A percentile compares a stretch with the other conserved stretches of the same genome.
phyloP scores from a whole-genome alignment of 92 coral and sea anemone species.

The Phymanthus crucifer region DNA sequence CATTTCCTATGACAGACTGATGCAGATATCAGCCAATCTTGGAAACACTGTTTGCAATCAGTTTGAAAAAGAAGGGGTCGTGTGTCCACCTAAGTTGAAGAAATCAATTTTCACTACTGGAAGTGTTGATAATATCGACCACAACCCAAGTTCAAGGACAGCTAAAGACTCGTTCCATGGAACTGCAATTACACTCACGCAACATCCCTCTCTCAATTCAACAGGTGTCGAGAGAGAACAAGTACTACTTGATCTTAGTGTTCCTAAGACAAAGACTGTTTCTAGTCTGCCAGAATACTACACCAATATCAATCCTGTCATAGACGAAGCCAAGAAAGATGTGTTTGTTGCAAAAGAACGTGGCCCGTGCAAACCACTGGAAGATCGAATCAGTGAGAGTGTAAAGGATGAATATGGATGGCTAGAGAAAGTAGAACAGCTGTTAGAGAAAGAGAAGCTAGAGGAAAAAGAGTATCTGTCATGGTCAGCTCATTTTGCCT shows the following conservation, averaged over 20 bases:
- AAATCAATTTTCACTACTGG: conserved; percentile 55
- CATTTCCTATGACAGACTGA: conserved; percentile 54
- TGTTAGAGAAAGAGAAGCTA: conserved; percentile 35
- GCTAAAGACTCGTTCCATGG: conserved; percentile 58
- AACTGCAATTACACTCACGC: conserved; percentile 45
- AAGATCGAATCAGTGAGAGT: conserved; percentile 11
- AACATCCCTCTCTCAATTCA: conserved; percentile 28
- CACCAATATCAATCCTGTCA: conserved; percentile 43
- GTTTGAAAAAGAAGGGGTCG: conserved; percentile 48
- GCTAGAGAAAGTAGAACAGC: conserved; percentile 32
- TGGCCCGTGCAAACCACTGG: conserved; percentile 15
- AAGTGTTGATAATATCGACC: conserved; percentile 60
- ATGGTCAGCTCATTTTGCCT: conserved; percentile 56
- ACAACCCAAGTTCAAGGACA: conserved; percentile 62
- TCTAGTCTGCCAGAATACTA: conserved; percentile 55
- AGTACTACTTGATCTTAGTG: conserved; percentile 35
- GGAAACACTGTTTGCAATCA: conserved; percentile 41
- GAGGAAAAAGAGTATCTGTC: conserved; percentile 31
- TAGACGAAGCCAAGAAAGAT: conserved; percentile 42
- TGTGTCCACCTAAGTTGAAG: conserved; percentile 54
- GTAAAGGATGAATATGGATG: conserved; percentile 24
- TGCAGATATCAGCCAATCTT: conserved; percentile 46
- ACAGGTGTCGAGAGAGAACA: conserved; percentile 46
- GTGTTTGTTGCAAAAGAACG: conserved; percentile 22
- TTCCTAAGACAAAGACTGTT: conserved; percentile 36